A percentile compares a stretch with the other conserved stretches of the same genome.
phyloP scores from a whole-genome alignment of 2,113 vertebrate species.

The Psettodes erumei region DNA sequence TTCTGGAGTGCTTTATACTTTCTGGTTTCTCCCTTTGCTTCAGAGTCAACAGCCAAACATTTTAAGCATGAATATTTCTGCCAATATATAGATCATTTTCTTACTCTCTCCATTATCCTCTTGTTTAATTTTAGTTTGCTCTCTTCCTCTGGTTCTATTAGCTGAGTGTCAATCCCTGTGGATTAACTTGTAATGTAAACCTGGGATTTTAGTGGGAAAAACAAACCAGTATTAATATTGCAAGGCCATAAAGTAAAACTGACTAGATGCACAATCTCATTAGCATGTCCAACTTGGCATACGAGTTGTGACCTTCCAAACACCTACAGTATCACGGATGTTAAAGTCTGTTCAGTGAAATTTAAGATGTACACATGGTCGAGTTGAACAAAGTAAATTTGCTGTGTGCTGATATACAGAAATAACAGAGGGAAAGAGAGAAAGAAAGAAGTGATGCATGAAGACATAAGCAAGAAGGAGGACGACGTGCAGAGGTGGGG shows the following conservation, averaged over 20 bases:
- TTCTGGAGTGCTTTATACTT: conserved; percentile 63
- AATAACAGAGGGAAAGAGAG: conserved; percentile 22
- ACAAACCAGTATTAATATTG: conserved; percentile 17
- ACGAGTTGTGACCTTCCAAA: conserved; percentile 35
- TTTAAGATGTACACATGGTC: conserved; percentile 24
- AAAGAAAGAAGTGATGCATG: conserved; percentile 40
- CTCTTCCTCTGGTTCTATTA: conserved; percentile 10
- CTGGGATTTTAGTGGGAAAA: conserved; percentile 25
- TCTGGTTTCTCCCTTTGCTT: conserved; percentile 47
- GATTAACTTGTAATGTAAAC: conserved; percentile 29
- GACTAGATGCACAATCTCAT: conserved; percentile 38
- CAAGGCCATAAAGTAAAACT: conserved; percentile 26
- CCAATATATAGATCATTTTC: conserved; percentile 44
- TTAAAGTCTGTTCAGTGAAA: conserved; percentile 34
- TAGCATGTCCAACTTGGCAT: conserved; percentile 36
- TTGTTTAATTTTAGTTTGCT: conserved; percentile 11
- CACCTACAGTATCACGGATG: conserved; percentile 53
- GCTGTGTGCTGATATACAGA: conserved; percentile 6
- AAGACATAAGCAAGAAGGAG: conserved; percentile 31
- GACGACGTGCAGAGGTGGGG: conserved; percentile 45
- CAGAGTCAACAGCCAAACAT: conserved; percentile 42
- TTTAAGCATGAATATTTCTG: conserved; percentile 46
- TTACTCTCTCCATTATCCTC: conserved; percentile 21
- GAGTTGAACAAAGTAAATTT: conserved; percentile 32
- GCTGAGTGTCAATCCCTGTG: conserved; percentile 5